These are phyloP conservation scores for Antidorcas marsupialis DNA, from an alignment of 2,113 vertebrate species.

Conservation along the genomic window DNA sequence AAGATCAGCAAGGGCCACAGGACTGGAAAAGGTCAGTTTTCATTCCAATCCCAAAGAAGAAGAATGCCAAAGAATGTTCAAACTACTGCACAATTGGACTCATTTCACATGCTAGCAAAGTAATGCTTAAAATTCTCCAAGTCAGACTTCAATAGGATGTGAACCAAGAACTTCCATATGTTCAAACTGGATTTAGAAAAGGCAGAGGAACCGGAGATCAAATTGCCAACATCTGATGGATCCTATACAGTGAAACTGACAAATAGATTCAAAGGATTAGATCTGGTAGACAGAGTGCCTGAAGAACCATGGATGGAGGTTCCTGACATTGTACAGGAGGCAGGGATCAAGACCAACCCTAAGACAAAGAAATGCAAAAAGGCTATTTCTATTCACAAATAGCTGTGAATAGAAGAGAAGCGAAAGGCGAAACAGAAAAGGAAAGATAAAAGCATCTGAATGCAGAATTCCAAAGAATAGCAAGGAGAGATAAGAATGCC, in stretches of 20 bases:
- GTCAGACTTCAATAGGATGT: not conserved
- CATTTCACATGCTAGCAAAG: not conserved
- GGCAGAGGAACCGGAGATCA: not conserved
- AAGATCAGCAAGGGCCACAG: not conserved
- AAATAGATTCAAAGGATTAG: not conserved
- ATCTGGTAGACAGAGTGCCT: not conserved
- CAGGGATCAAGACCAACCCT: not conserved
- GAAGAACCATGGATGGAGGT: not conserved
- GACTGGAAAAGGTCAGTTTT: not conserved
- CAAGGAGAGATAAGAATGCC: not conserved
- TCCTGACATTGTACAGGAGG: rapidly evolving
- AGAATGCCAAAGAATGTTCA: not conserved
- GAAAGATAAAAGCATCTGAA: not conserved
- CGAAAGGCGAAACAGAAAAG: not conserved
- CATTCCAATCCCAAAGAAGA: not conserved
- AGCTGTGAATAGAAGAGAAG: not conserved
- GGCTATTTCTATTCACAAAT: not conserved
- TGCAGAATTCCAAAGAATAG: not conserved
- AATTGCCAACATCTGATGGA: not conserved
- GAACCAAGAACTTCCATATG: not conserved
- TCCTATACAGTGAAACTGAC: not conserved
- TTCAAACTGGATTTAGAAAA: not conserved
- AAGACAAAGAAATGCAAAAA: not conserved
- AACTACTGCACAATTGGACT: not conserved
- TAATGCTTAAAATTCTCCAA: not conserved